These are phyloP conservation scores for Panulirus ornatus DNA, from an alignment of 1,140 invertebrate species.

Conservation along the genomic window DNA sequence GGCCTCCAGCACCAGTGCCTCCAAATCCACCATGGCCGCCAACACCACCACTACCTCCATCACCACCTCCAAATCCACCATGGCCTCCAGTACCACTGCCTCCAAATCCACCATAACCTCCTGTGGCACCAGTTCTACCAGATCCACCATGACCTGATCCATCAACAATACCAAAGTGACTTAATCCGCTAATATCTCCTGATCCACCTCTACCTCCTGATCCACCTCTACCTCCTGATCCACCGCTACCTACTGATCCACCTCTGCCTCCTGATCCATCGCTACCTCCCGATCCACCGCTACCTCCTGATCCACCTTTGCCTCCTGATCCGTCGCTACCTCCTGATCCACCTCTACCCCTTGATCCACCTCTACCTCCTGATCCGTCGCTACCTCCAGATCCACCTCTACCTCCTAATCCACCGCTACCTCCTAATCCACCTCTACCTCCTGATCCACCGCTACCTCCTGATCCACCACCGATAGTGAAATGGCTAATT, in stretches of 20 bases:
- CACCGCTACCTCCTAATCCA: conserved; percentile 9
- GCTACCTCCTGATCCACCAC: conserved; percentile 29
- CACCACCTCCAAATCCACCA: conserved; percentile 27
- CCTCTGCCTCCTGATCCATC: conserved; percentile 5
- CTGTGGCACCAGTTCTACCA: conserved; percentile 22
- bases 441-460: conserved; percentile 27
- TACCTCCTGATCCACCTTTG: conserved; percentile 32
- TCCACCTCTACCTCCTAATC: background rate
- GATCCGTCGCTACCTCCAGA: conserved; percentile 45
- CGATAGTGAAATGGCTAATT: conserved; percentile 25
- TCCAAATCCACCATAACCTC: conserved; percentile 10
- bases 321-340: conserved; percentile 2
- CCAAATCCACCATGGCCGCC: background rate
- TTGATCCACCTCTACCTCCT: conserved; percentile 21
- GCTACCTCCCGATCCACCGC: conserved; percentile 15
- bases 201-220: conserved; percentile 21
- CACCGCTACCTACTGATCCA: background rate
- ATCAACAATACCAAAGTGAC: background rate
- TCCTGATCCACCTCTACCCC: conserved; percentile 50
- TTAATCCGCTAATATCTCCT: background rate
- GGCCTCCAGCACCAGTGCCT: background rate
- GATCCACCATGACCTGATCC: conserved; percentile 36
- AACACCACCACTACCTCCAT: conserved; percentile 16
- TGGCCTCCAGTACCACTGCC: conserved; percentile 44
- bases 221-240: conserved; percentile 29